phyloP scores from a whole-genome alignment of 2,797 vertebrate genomes.

The Pseudochirops corinnae region DNA sequence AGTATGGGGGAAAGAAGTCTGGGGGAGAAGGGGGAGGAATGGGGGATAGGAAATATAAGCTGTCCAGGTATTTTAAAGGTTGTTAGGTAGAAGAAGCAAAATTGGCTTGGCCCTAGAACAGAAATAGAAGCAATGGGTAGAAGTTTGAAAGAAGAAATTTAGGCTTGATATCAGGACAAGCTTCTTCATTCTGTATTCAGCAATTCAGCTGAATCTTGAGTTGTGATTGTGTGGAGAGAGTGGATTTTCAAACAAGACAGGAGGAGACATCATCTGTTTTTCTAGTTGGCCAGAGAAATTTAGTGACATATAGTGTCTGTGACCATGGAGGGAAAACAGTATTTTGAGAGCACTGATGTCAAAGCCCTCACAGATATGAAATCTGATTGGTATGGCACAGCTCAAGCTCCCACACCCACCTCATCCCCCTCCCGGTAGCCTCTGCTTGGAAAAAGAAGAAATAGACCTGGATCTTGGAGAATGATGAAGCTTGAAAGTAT shows the following conservation, averaged over 20 bases:
- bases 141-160: background rate
- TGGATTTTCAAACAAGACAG: background rate
- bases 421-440: background rate
- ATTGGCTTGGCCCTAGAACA: background rate
- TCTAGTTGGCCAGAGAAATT: background rate
- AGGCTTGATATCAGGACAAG: background rate
- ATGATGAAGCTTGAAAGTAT: background rate
- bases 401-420: background rate
- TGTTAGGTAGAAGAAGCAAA: no score
- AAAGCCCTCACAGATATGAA: background rate
- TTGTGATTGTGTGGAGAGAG: background rate
- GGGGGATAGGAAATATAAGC: no score
- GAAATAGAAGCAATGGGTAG: background rate
- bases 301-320: background rate
- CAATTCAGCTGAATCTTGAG: background rate
- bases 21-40: background rate
- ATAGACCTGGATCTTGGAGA: background rate
- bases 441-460: background rate
- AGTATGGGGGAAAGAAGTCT: background rate
- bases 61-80: no score
- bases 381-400: background rate
- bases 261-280: background rate
- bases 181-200: background rate
- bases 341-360: background rate
- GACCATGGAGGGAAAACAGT: background rate